These are phyloP conservation scores for Caenorhabditis briggsae DNA, from an alignment of 1,140 invertebrate genomes.

Conservation along the genomic window DNA sequence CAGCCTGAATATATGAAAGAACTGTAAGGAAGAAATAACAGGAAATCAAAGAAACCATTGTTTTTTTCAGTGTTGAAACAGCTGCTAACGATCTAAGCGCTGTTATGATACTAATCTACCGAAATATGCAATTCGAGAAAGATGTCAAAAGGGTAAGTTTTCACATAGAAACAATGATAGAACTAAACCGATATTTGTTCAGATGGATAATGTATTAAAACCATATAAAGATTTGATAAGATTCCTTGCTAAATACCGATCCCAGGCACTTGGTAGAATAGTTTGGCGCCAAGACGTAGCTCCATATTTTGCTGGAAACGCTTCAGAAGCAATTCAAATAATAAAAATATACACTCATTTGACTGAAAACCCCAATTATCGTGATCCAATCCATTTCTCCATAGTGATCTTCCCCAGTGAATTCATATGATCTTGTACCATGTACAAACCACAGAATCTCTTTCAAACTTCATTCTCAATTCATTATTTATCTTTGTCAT, in stretches of 20 bases:
- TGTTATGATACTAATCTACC: background rate
- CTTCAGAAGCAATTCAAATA: constrained; percentile 3
- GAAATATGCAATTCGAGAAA: background rate
- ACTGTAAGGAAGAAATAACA: background rate
- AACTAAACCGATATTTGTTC: background rate
- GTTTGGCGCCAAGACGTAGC: background rate
- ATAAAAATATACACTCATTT: background rate
- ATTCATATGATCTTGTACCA: constrained; percentile 32
- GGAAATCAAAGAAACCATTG: background rate
- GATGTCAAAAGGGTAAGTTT: too few species aligned
- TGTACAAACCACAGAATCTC: background rate
- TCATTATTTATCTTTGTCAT: background rate
- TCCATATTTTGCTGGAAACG: constrained; percentile 16
- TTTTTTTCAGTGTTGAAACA: constrained; percentile 5
- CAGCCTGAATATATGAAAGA: background rate
- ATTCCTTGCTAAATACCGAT: background rate
- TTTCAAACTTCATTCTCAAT: background rate
- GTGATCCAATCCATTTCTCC: background rate
- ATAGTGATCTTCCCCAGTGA: constrained; percentile 24
- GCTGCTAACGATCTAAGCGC: background rate
- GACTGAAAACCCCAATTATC: background rate
- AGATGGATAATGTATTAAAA: background rate
- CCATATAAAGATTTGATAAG: background rate
- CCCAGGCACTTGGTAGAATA: background rate
- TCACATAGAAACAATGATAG: too few species aligned